phyloP scores from a whole-genome alignment of 2,888 invertebrate species.

The Pterostichus niger region DNA sequence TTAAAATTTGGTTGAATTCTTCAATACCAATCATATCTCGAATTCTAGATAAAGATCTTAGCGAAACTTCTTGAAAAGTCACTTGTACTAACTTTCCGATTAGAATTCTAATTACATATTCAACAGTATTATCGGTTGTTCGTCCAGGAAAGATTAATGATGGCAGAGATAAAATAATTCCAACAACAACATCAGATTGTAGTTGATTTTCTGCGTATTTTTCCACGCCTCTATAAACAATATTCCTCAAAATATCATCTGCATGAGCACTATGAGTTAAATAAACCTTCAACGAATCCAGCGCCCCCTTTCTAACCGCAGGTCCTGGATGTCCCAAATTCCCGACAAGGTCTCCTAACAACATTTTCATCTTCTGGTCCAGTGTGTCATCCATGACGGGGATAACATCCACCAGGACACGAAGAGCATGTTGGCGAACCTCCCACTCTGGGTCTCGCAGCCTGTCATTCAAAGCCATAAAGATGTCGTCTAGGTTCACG shows the following conservation, averaged over 20 bases:
- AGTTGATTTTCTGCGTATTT: conserved; percentile 79
- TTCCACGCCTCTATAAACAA: conserved; percentile 84
- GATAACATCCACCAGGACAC: conserved; percentile 88
- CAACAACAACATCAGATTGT: conserved; percentile 82
- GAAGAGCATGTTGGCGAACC: conserved; percentile 89
- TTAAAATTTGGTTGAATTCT: conserved; percentile 81
- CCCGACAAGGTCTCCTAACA: conserved; percentile 85
- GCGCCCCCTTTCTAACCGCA: conserved; percentile 88
- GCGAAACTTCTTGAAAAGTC: conserved; percentile 82
- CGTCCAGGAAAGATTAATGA: conserved; percentile 81
- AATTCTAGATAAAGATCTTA: conserved; percentile 85
- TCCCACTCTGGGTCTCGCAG: conserved; percentile 90
- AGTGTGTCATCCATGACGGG: conserved; percentile 83
- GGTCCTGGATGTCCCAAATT: conserved; percentile 90
- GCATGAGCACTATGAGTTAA: conserved; percentile 84
- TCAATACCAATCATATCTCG: conserved; percentile 83
- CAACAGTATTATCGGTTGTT: conserved; percentile 76
- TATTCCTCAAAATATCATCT: conserved; percentile 83
- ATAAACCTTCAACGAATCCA: conserved; percentile 88
- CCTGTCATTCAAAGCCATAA: conserved; percentile 85
- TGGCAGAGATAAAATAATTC: conserved; percentile 83
- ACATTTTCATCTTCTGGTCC: conserved; percentile 82
- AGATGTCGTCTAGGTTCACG: conserved; percentile 83
- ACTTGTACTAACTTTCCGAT: conserved; percentile 77
- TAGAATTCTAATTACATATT: conserved; percentile 75